Evolutionary conservation across 2,797 vertebrate species (phyloP).

Genomic region (Numenius phaeopus): DNA sequence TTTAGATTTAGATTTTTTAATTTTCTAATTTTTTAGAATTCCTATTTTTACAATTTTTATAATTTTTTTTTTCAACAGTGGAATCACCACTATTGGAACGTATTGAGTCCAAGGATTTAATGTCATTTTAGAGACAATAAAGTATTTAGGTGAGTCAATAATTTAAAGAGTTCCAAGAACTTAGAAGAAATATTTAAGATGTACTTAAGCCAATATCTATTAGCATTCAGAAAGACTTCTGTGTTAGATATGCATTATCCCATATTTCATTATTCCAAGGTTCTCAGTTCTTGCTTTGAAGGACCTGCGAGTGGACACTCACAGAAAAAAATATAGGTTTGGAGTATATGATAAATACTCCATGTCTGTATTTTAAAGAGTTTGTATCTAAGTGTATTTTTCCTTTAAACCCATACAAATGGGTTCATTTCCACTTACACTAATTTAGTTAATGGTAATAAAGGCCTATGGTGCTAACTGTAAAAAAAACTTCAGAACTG

Average conservation of each 20-base stretch:
- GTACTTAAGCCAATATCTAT: not conserved
- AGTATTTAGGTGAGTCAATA: not conserved
- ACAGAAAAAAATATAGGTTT: not conserved
- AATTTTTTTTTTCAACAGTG: not conserved
- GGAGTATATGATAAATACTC: not conserved
- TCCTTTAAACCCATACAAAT: not conserved
- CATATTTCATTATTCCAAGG: not conserved
- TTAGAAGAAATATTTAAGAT: not conserved
- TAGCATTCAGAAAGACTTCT: not conserved
- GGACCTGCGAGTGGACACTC: not conserved
- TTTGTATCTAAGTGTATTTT: not conserved
- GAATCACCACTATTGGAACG: not conserved
- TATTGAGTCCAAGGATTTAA: not conserved
- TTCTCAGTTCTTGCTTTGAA: not conserved
- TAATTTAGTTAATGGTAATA: not conserved
- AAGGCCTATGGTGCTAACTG: not conserved
- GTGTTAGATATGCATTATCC: not conserved
- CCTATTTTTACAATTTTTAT: not conserved
- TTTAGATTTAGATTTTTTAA: too few relatives aligned
- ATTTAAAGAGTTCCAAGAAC: not conserved
- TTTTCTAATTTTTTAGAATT: too few relatives aligned
- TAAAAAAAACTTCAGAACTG: not conserved
- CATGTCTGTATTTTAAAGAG: not conserved
- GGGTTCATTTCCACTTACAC: not conserved
- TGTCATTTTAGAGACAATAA: not conserved